Percentiles rank a stretch among this genome's conserved stretches.
These are phyloP conservation scores for Antedon mediterranea DNA, from an alignment of 53 echinoderm and acorn worm species.

Conservation along the genomic window DNA sequence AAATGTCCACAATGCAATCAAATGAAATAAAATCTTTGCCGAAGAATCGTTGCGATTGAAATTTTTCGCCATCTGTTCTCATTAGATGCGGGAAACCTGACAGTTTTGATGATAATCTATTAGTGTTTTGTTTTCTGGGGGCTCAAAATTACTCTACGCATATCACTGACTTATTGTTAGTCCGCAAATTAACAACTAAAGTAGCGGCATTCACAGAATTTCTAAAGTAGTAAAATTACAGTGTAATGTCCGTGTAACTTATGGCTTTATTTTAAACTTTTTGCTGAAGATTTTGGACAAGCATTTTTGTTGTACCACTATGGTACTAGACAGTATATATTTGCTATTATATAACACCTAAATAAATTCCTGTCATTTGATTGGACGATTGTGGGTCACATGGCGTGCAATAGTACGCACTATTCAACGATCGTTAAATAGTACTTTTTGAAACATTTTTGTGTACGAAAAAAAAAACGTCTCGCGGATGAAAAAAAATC, in stretches of 20 bases:
- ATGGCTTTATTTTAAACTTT: too few relatives aligned
- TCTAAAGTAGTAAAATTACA: background rate
- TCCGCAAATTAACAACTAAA: background rate
- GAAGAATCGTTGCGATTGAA: background rate
- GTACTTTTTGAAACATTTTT: too few relatives aligned
- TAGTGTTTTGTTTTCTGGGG: background rate
- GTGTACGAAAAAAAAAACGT: too few relatives aligned
- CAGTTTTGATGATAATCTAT: background rate
- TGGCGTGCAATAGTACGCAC: too few relatives aligned
- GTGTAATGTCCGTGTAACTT: background rate
- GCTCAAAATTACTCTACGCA: background rate
- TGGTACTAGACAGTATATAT: too few relatives aligned
- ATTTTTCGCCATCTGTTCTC: background rate
- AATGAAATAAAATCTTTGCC: background rate
- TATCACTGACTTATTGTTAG: background rate
- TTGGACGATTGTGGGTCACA: too few relatives aligned
- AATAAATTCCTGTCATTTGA: too few relatives aligned
- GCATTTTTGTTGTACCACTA: too few relatives aligned
- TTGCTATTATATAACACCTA: too few relatives aligned
- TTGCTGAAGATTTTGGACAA: too few relatives aligned
- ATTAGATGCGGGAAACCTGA: background rate
- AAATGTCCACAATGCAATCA: background rate
- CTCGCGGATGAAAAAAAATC: too few relatives aligned
- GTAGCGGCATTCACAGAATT: background rate
- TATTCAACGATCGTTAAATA: too few relatives aligned